Base-by-base conservation (phyloP, 2,113 vertebrate species). In the Cisticola juncidis region DNA sequence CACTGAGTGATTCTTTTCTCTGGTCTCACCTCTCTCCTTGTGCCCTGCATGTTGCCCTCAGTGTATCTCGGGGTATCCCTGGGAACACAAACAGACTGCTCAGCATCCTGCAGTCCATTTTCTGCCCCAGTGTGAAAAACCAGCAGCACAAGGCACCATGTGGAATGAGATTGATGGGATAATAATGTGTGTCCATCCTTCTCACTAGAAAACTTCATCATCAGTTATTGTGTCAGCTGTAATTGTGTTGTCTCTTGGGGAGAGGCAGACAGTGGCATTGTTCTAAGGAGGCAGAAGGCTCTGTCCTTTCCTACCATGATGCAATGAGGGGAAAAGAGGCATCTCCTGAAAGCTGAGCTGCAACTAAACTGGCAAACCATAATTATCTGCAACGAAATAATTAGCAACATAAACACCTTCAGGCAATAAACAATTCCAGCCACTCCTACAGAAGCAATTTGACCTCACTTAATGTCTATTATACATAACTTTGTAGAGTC, bases 361-460 rank as follows among this genome's bases (percentile, higher is more conserved):
- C 72, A 62, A 69, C 80, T 57, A 81, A 84, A 71, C 42, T 87
- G 83, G 84, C 54, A 87, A 97, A 76, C 70, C 70, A 12, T 84
- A 95, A 97, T 98, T 95, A 95, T 86, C 92, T 91, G 68, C 45
- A 95, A 60, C 16, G 92, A 94, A 96, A 96, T 95, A 97, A 98
- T 97, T 97, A 96, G 92, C 90, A 92, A 82, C 82, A 94, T 56
- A 94, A 94, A 90, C 3, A 78, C 90, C 94, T 96, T 61, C 10
- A 53, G 96, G 95, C 94, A 91, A 93, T 53, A 92, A 93, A 42
- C 74, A 92, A n/a, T 71, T 81, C 78, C 74, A 76, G 40, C 88
- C 90, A 44, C 72, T 96, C 90, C 69, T 92, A 31, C 22, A 42
- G 95, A 80, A 74, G 84, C 88, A 95, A 47, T 53, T 53, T 97